Base-by-base conservation (phyloP, 2,113 vertebrate species). In the Notothenia rossii region DNA sequence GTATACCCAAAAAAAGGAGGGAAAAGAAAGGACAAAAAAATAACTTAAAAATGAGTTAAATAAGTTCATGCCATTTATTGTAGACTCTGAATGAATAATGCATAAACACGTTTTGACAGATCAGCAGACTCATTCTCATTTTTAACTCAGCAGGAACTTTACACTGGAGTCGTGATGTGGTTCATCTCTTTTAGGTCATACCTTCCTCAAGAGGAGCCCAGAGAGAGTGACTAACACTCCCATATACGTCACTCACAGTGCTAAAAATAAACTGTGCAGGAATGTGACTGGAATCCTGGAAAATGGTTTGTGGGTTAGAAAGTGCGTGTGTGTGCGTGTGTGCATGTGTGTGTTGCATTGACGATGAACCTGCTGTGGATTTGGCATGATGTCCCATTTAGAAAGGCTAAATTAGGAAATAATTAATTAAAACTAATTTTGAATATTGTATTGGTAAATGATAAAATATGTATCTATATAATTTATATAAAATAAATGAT, bases 231-330 rank as follows among this genome's bases (percentile, higher is more conserved):
- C 84, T 80, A 86, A 88, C 71, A 78, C 65, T 45, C 64, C 48
- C 36, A 60, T 76, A 17, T 72, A 75, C 81, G 83, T 93, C 84
- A 90, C 0, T 17, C 22, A 62, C 25, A 7, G 13, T 12, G 20
- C 65, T 85, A 90, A 89, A 88, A 84, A 87, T 86, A 92, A 83
- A 76, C 67, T 50, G 8, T 13, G 4, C 56, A 63, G 75, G 59
- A 86, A 85, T 81, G 88, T 88, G 85, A 71, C 59, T 60, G 66
- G 73, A 88, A 85, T 83, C 55, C 20, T 73, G n/a, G 3, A 82
- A 18, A 33, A 54, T 2, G 3, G 36, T 36, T 50, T 43, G 18
- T 54, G 33, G 33, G 6, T 48, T 3, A 29, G 29, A 29, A 29
- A 29, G 29, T 45, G 59, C 65, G 73, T 22, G 53, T 53, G 50